These are phyloP conservation scores for Macrochelys suwanniensis DNA, from an alignment of 2,797 vertebrate species.

Conservation along the genomic window DNA sequence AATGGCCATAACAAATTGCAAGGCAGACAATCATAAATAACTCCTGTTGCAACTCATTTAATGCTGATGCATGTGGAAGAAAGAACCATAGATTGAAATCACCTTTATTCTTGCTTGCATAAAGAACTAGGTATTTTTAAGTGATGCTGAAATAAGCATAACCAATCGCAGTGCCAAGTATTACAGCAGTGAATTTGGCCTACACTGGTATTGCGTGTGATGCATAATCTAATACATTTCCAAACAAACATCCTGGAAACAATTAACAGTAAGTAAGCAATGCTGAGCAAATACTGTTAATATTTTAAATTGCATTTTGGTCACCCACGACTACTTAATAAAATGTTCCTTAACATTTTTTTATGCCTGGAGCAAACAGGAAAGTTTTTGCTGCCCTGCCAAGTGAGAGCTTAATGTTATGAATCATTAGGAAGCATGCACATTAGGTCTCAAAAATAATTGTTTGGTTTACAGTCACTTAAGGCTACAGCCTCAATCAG, in stretches of 20 bases:
- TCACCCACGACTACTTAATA: conserved; percentile 69
- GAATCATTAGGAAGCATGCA: conserved; percentile 81
- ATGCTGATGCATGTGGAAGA: conserved; percentile 29
- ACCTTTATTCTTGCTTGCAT: conserved; percentile 65
- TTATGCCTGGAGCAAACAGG: conserved; percentile 62
- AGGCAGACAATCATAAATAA: conserved; percentile 4
- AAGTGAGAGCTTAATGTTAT: conserved; percentile 77
- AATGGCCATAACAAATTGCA: conserved; percentile 4
- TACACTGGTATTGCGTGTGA: conserved; percentile 65
- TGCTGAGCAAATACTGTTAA: conserved; percentile 76
- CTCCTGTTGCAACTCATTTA: conserved; percentile 31
- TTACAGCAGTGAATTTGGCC: conserved; percentile 73
- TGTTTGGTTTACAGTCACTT: conserved; percentile 80
- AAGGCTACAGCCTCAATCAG: conserved; percentile 71
- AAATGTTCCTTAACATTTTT: conserved; percentile 40
- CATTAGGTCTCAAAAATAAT: conserved; percentile 79
- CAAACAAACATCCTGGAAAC: conserved; percentile 84
- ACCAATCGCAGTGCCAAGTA: conserved; percentile 64
- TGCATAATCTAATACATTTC: conserved; percentile 80
- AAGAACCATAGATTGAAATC: conserved; percentile 58
- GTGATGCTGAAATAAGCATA: conserved; percentile 69
- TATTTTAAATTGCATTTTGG: conserved; percentile 79
- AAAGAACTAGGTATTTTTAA: conserved; percentile 68
- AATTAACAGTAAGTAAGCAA: conserved; percentile 80
- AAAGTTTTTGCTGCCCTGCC: conserved; percentile 57